phyloP scores from a whole-genome alignment of 1,140 invertebrate species.

The Globodera rostochiensis region DNA sequence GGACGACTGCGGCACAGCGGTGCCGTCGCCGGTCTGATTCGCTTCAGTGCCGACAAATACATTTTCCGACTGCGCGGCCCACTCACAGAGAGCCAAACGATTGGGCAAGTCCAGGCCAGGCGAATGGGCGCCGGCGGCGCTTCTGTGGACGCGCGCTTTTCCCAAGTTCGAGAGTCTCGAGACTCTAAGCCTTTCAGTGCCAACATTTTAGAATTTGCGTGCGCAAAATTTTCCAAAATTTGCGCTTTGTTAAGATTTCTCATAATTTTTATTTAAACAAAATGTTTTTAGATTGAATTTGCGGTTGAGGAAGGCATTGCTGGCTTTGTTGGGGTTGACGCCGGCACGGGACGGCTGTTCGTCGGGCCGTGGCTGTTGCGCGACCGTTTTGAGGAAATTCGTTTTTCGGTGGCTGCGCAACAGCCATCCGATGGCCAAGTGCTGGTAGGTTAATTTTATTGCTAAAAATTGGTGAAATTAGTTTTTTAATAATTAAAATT shows the following conservation, averaged over 20 bases:
- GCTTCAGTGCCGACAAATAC: slow-evolving; percentile 36
- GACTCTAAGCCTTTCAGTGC: not conserved
- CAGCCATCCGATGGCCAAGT: slow-evolving; percentile 29
- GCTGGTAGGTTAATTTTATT: slow-evolving; percentile 27
- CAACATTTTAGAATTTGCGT: not conserved
- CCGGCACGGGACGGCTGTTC: slow-evolving; percentile 30
- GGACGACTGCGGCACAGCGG: not conserved
- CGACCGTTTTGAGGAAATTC: slow-evolving; percentile 49
- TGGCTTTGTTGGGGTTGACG: slow-evolving; percentile 44
- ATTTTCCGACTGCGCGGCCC: slow-evolving; percentile 38
- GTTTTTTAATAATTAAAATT: too few relatives aligned
- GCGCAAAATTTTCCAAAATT: not conserved
- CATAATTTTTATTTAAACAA: not conserved
- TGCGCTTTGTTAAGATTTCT: too few relatives aligned
- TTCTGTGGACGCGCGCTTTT: not conserved
- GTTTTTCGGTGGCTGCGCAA: slow-evolving; percentile 40
- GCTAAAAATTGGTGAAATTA: too few relatives aligned
- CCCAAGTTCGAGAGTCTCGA: not conserved
- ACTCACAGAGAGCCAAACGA: slow-evolving; percentile 38
- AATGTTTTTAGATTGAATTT: slow-evolving; percentile 29
- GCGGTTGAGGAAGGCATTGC: slow-evolving; percentile 47
- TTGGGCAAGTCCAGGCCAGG: slow-evolving; percentile 29
- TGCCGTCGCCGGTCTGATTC: not conserved
- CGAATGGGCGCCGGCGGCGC: not conserved
- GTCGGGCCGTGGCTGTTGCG: slow-evolving; percentile 40